Evolutionary conservation across 2,888 invertebrate species (phyloP).

Genomic region (Aporophyla lueneburgensis): DNA sequence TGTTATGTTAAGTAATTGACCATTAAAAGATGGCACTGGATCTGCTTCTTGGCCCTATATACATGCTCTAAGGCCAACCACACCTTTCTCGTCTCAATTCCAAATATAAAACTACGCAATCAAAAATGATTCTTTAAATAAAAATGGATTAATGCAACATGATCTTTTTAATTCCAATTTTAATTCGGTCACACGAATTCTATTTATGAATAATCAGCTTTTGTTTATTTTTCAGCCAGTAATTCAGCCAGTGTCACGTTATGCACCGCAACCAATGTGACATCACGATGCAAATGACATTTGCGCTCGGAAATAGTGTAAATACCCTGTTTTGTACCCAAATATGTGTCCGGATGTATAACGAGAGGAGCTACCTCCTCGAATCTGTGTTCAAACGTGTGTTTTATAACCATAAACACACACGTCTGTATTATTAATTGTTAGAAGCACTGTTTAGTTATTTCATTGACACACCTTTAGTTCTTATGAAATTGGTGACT

Average conservation of each 20-base stretch:
- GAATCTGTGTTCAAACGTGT: background rate
- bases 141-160: background rate
- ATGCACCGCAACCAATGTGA: slow-evolving; percentile 44
- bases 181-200: background rate
- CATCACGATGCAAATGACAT: slow-evolving; percentile 54
- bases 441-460: background rate
- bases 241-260: slow-evolving; percentile 6
- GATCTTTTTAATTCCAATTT: background rate
- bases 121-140: background rate
- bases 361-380: background rate
- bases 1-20: too few species aligned
- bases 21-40: too few species aligned
- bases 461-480: background rate
- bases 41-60: too few species aligned
- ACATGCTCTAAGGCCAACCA: too few species aligned
- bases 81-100: too few species aligned
- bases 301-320: slow-evolving; percentile 8
- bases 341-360: slow-evolving; percentile 9
- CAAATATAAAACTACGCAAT: too few species aligned
- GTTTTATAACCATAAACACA: background rate
- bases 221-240: slow-evolving; percentile 24
- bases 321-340: slow-evolving; percentile 5
- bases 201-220: slow-evolving; percentile 16
- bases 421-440: background rate
- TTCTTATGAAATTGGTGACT: background rate